Percentiles rank a stretch among this genome's conserved stretches.
Conservation (phyloP, 1,140 invertebrate species). For the Lordiphosa collinella region DNA sequence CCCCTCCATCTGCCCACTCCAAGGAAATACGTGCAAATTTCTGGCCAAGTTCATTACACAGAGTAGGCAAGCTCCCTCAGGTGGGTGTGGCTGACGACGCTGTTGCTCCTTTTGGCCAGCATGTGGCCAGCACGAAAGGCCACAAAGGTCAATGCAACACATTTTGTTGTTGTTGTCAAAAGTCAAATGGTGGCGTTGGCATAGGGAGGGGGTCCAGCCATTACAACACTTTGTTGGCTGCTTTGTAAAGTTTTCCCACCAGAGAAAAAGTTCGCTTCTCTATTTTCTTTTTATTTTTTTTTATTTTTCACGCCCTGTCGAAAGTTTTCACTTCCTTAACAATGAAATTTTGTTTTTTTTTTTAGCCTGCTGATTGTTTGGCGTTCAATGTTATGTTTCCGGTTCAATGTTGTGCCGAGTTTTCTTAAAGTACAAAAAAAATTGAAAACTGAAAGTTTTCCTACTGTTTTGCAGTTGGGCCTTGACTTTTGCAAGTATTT, state of each 20-base stretch:
- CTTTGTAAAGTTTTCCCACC: slow-evolving; percentile 57
- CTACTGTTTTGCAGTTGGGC: slow-evolving; percentile 30
- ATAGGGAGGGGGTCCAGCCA: slow-evolving; percentile 31
- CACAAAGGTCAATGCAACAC: slow-evolving; percentile 72
- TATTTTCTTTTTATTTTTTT: slow-evolving; percentile 32
- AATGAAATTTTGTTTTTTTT: slow-evolving; percentile 24
- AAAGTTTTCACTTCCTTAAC: slow-evolving; percentile 48
- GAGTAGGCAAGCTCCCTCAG: slow-evolving; percentile 6
- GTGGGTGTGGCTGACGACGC: slow-evolving; percentile 46
- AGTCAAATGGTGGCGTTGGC: slow-evolving; percentile 38
- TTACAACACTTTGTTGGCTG: slow-evolving; percentile 72
- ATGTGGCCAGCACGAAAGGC: slow-evolving; percentile 51
- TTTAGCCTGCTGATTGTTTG: slow-evolving; percentile 71
- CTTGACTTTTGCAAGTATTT: slow-evolving; percentile 26
- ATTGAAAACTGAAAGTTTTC: slow-evolving; percentile 70
- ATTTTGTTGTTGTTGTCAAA: slow-evolving; percentile 60
- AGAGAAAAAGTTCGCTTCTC: slow-evolving; percentile 35
- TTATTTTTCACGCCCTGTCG: slow-evolving; percentile 69
- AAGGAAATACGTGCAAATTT: slow-evolving; percentile 31
- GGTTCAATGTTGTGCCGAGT: slow-evolving; percentile 30
- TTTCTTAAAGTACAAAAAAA: slow-evolving; percentile 34
- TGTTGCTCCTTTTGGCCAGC: slow-evolving; percentile 44
- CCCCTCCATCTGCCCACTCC: slow-evolving; percentile 10
- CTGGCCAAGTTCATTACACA: slow-evolving; percentile 52
- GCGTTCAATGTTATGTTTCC: slow-evolving; percentile 69